Conservation (phyloP, 2,113 vertebrate genomes). For the Proterorhinus semilunaris region DNA sequence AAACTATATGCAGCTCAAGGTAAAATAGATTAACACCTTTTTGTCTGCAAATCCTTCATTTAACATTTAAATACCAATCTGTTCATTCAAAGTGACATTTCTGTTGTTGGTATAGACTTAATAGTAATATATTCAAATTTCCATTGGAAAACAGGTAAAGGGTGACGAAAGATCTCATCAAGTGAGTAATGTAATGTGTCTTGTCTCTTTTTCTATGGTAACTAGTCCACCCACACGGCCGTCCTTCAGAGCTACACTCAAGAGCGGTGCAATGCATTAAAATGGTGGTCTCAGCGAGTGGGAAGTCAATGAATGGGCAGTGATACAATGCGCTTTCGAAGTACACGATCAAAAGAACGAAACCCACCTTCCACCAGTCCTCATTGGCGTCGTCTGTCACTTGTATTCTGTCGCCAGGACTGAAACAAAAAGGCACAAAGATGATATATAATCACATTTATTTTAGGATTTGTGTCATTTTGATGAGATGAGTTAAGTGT, state of each 20-base stretch:
- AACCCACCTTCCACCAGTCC: constrained; percentile 92
- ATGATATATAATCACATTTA: too few species aligned
- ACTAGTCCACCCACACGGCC: constrained; percentile 28
- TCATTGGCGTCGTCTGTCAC: constrained; percentile 90
- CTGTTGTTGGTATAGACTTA: background rate
- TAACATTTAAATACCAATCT: background rate
- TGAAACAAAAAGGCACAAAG: constrained; percentile 43
- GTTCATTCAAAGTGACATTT: background rate
- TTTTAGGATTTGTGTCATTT: too few species aligned
- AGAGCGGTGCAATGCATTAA: constrained; percentile 17
- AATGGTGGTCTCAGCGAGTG: background rate
- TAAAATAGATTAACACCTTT: background rate
- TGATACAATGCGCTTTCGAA: background rate
- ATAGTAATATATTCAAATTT: background rate
- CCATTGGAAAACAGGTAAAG: constrained; percentile 30
- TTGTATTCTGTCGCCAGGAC: constrained; percentile 87
- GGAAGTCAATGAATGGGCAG: background rate
- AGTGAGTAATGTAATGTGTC: constrained; percentile 33
- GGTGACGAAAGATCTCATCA: constrained; percentile 41
- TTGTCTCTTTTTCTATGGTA: constrained; percentile 28
- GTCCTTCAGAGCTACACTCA: constrained; percentile 29
- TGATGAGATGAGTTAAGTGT: too few species aligned
- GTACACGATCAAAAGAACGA: background rate
- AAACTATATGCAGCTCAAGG: too few species aligned
- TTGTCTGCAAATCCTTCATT: background rate